These are phyloP conservation scores for Drosophila sp. DNA, from an alignment of 1,140 invertebrate species.

Conservation along the genomic window DNA sequence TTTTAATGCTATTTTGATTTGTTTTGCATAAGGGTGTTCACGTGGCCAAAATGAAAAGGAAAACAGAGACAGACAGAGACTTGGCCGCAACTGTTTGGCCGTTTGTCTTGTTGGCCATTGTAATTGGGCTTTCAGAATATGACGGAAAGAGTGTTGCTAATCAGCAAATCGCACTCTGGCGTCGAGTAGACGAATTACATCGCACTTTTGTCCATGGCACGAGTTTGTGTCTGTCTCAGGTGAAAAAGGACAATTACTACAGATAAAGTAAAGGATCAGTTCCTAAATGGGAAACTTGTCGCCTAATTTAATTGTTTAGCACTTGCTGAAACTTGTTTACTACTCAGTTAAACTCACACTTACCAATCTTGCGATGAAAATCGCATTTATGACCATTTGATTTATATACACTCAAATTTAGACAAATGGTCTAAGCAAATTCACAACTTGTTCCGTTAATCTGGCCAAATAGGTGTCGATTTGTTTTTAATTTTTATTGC, in stretches of 20 bases:
- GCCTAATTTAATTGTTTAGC: no score
- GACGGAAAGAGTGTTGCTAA: conserved; percentile 81
- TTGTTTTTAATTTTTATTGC: not conserved
- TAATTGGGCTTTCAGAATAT: conserved; percentile 82
- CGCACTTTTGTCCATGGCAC: conserved; percentile 48
- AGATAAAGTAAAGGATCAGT: no score
- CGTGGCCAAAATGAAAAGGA: conserved; percentile 62
- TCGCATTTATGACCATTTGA: no score
- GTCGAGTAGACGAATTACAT: conserved; percentile 80
- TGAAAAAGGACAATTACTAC: not conserved
- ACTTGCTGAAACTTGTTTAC: no score
- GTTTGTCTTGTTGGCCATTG: conserved; percentile 74
- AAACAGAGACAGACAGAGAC: conserved; percentile 27
- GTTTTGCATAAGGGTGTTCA: conserved; percentile 83
- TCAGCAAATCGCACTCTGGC: conserved; percentile 80
- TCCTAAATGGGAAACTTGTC: no score
- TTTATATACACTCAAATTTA: not conserved
- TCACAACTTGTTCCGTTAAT: not conserved
- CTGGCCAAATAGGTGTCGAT: not conserved
- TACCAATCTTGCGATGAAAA: no score
- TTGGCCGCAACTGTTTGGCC: conserved; percentile 66
- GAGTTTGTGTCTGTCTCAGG: conserved; percentile 6
- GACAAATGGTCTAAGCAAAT: not conserved
- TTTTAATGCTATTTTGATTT: conserved; percentile 82
- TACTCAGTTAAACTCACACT: no score